Percentiles rank a stretch among this genome's conserved stretches.
Evolutionary conservation across 2,113 vertebrate species (phyloP).

Genomic region (Maccullochella peelii): DNA sequence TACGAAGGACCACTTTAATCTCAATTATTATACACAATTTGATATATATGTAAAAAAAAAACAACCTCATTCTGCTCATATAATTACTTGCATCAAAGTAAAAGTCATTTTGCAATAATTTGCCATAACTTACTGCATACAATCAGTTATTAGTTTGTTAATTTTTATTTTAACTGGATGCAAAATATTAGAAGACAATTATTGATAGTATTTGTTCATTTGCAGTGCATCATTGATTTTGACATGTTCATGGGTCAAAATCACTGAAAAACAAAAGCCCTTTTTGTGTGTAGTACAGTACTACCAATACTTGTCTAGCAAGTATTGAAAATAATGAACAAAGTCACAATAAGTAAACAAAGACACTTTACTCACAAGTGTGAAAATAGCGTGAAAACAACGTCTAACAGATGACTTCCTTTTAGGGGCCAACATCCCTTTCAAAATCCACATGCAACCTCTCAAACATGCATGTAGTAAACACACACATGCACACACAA

Average conservation of each 20-base stretch:
- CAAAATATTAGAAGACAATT: neutral
- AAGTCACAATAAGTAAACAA: conserved; percentile 43
- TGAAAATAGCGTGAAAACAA: conserved; percentile 63
- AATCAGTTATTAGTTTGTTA: neutral
- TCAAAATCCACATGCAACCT: conserved; percentile 55
- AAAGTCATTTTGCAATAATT: neutral
- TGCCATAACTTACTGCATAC: neutral
- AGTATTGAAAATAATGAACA: conserved; percentile 41
- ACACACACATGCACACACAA: conserved; percentile 31
- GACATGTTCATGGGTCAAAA: neutral
- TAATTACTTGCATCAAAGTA: neutral
- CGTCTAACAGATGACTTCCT: conserved; percentile 73
- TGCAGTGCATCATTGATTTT: neutral
- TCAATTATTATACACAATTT: no score
- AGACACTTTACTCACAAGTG: conserved; percentile 26
- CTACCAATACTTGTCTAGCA: neutral
- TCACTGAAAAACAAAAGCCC: neutral
- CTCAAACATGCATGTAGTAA: conserved; percentile 26
- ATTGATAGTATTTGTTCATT: neutral
- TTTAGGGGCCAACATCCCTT: conserved; percentile 64
- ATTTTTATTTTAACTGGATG: neutral
- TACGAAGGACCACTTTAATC: neutral
- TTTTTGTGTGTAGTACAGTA: neutral
- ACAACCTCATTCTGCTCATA: neutral
- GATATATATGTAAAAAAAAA: neutral